Evolutionary conservation across 2,888 invertebrate species (phyloP), one percentile per base, ranked within the genome.

Genomic region (Archaeoteleia sp.): DNA sequence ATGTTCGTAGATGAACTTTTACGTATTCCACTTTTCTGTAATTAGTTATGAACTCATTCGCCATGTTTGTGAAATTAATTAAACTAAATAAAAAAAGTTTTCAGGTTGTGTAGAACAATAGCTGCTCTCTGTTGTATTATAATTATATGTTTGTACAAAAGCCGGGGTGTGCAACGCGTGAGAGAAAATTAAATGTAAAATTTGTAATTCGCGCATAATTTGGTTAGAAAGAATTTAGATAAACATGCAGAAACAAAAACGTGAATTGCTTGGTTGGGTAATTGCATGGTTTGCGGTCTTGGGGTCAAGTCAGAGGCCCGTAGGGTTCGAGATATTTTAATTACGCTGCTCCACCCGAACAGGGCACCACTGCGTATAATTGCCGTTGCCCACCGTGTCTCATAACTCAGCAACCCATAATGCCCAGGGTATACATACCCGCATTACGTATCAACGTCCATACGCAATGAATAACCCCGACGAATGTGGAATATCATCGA

Each of bases 301-400:
- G 76, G 74, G 74, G 75, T 73, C 74, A 74, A 74, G 72, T 72
- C 70, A 71, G 73, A 72, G 75, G 54, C 67, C 70, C 51, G 58
- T 67, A 61, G 67, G 75, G 72, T 77, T 79, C 71, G 73, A 74
- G 78, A 81, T 80, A 80, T 81, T 81, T 81, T 81, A 81, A 80
- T 81, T 80, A 81, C 72, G 76, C 45, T 67, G 6, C 34, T 46
- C 51, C 67, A 34, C 48, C 53, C 57, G 62, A 48, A 54, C 66
- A 39, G 48, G 60, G 45, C 40, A 46, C 46, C 46, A 5, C 54
- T 29, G 15, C 17, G 40, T 34, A 62, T 42, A 61, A 61, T 46
- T 61, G 53, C 45, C 10, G 39, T 9, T 7, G 23, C 23, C 10
- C 40, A 25, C 17, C 32, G 39, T 46, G 43, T 20, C 20, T 4